phyloP scores from a whole-genome alignment of 2,797 vertebrate genomes.

The Nyctibius grandis region DNA sequence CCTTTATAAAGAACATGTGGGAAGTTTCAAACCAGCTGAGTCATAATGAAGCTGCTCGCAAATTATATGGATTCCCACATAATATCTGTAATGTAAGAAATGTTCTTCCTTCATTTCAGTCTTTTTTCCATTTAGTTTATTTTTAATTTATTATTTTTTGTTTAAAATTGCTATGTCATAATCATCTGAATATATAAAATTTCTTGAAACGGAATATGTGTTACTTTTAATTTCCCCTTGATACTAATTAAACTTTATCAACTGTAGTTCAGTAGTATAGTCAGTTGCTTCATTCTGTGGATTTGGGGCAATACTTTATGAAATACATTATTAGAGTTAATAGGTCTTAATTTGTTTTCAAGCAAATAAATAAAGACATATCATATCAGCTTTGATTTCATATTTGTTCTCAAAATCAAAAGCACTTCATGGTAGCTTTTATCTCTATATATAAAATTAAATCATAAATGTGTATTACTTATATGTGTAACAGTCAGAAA shows the following conservation, averaged over 20 bases:
- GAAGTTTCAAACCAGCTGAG: neutral
- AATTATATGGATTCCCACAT: neutral
- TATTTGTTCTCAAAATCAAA: neutral
- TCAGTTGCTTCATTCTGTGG: neutral
- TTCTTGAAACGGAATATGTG: neutral
- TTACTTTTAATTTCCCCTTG: neutral
- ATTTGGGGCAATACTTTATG: neutral
- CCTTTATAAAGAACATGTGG: neutral
- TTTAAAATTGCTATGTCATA: neutral
- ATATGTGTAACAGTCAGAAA: neutral
- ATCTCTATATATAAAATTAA: neutral
- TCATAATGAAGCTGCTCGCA: neutral
- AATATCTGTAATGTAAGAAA: neutral
- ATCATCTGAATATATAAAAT: neutral
- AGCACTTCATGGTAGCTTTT: neutral
- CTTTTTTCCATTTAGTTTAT: neutral
- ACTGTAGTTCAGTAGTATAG: neutral
- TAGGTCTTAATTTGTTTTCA: neutral
- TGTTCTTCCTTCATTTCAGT: neutral
- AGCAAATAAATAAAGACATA: neutral
- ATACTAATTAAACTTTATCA: neutral
- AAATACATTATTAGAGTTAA: neutral
- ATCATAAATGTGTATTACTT: neutral
- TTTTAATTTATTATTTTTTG: neutral
- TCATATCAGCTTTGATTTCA: neutral